Conservation (phyloP, 2,797 vertebrate genomes). For the Molossus alvarezi region DNA sequence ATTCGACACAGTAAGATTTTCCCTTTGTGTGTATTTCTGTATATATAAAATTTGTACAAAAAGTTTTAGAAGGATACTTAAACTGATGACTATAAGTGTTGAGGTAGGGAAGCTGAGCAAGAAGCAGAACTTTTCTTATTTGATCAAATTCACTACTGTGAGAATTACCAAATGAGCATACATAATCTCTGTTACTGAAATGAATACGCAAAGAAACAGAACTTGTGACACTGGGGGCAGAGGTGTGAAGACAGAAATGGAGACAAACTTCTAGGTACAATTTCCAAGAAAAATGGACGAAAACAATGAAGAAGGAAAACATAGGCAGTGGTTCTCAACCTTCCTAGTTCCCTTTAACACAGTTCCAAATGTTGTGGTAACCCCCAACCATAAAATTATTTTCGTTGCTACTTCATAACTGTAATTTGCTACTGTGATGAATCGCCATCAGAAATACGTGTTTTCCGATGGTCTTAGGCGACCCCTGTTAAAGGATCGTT, state of each 20-base stretch:
- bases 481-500: no score
- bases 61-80: conserved; percentile 28
- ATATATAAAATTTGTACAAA: background rate
- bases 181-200: background rate
- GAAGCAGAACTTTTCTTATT: background rate
- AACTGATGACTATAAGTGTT: background rate
- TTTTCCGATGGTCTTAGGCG: no score
- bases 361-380: no score
- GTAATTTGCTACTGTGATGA: no score
- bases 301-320: background rate
- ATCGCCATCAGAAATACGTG: no score
- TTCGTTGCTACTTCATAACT: no score
- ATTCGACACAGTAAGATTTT: background rate
- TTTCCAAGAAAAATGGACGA: background rate
- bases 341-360: no score
- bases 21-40: no score
- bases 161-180: background rate
- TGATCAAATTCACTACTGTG: background rate
- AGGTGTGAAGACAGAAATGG: background rate
- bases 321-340: no score
- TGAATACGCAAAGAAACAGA: background rate
- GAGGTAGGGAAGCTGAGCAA: background rate
- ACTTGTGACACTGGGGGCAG: background rate
- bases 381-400: no score
- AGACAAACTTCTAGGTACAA: background rate